Evolutionary conservation across 2,113 vertebrate genomes (phyloP).

Genomic region (Neotoma lepida): DNA sequence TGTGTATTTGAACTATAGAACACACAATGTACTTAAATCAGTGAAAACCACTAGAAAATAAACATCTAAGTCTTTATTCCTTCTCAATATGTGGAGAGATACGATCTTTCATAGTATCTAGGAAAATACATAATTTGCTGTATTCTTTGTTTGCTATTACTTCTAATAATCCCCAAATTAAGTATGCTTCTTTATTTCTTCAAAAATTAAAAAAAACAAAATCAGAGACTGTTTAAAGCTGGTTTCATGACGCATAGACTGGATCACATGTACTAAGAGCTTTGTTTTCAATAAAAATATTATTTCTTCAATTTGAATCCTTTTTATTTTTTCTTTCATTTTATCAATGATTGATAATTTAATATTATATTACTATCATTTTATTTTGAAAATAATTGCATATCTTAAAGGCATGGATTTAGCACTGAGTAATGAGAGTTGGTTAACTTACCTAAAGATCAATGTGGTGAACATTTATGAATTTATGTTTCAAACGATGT

Average conservation of each 20-base stretch:
- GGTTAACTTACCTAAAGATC: constrained; percentile 57
- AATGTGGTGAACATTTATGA: not conserved
- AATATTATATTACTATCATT: not conserved
- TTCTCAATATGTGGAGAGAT: not conserved
- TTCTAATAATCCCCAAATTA: not conserved
- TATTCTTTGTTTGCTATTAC: not conserved
- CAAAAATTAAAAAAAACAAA: not conserved
- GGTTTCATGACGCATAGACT: not conserved
- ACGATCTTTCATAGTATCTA: not conserved
- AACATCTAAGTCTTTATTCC: not conserved
- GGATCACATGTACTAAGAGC: not conserved
- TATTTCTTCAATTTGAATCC: not conserved
- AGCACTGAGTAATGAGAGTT: not conserved
- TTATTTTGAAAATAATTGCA: not conserved
- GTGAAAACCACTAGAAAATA: constrained; percentile 11
- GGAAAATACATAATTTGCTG: not conserved
- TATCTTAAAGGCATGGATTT: constrained; percentile 36
- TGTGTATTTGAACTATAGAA: not conserved
- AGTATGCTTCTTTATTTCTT: not conserved
- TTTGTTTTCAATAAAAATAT: constrained; percentile 1
- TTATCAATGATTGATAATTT: constrained; percentile 1
- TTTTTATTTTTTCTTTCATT: not conserved
- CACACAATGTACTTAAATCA: not conserved
- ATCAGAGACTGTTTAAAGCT: not conserved
- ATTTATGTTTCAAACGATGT: constrained; percentile 63